phyloP scores from a whole-genome alignment of 2,888 invertebrate species.

The Dryocosmus kuriphilus region DNA sequence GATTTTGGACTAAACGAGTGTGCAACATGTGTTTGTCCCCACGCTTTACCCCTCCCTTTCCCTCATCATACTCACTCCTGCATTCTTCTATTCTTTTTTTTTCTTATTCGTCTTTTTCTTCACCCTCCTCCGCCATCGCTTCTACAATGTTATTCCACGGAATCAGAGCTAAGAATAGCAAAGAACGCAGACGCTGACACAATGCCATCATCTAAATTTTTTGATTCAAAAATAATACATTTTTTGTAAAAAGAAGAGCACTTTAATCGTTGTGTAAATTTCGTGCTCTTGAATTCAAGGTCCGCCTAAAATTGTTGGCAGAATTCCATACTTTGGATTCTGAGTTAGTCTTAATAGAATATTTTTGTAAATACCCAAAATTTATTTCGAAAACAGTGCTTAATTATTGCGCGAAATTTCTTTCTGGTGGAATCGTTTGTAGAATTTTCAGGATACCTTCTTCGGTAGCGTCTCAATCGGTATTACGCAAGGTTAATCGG shows the following conservation, averaged over 20 bases:
- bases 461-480: conserved; percentile 5
- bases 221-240: background rate
- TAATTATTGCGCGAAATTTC: background rate
- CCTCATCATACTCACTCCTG: conserved; percentile 43
- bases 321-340: no score
- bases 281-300: no score
- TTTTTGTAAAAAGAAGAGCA: no score
- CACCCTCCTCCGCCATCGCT: conserved; percentile 47
- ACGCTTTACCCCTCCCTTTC: conserved; percentile 56
- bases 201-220: conserved; percentile 68
- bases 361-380: no score
- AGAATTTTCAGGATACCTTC: background rate
- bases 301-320: no score
- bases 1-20: conserved; percentile 62
- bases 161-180: conserved; percentile 61
- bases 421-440: background rate
- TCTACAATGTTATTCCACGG: conserved; percentile 67
- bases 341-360: no score
- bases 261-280: no score
- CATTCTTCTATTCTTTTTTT: conserved; percentile 53
- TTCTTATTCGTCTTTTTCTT: conserved; percentile 46
- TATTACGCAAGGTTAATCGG: conserved; percentile 1
- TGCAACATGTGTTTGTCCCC: conserved; percentile 76
- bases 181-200: conserved; percentile 59
- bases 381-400: no score